Percentiles rank a stretch among this genome's conserved stretches.
Evolutionary conservation across 2,797 vertebrate species (phyloP).

Genomic region (Circus cinereus): DNA sequence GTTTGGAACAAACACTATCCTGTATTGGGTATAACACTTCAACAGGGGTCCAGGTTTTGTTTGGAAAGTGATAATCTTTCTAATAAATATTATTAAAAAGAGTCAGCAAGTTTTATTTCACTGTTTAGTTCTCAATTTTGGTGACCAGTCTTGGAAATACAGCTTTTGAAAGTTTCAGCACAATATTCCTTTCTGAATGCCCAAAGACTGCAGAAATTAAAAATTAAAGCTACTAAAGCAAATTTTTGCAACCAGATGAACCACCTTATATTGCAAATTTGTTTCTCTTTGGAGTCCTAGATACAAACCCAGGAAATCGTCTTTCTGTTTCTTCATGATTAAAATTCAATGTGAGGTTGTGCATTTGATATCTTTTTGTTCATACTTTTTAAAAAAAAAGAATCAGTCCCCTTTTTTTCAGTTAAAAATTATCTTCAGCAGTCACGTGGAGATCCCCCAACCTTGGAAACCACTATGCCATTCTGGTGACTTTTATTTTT

Average conservation of each 20-base stretch:
- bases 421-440: not conserved
- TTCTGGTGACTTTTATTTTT: not conserved
- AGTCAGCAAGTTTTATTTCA: not conserved
- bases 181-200: not conserved
- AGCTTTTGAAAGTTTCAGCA: not conserved
- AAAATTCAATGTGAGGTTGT: not conserved
- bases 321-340: not conserved
- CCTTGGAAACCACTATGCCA: not conserved
- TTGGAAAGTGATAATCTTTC: not conserved
- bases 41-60: not conserved
- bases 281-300: not conserved
- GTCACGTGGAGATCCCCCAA: not conserved
- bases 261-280: not conserved
- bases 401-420: not conserved
- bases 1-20: not conserved
- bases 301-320: not conserved
- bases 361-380: not conserved
- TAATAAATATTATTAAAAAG: not conserved
- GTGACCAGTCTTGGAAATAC: not conserved
- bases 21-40: not conserved
- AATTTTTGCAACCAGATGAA: not conserved
- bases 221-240: not conserved
- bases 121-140: not conserved
- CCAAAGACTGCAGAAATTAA: not conserved
- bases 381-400: not conserved